A percentile compares a stretch with the other conserved stretches of the same genome.
Conservation (phyloP, 2,113 vertebrate genomes). For the Nycticryphes semicollaris region DNA sequence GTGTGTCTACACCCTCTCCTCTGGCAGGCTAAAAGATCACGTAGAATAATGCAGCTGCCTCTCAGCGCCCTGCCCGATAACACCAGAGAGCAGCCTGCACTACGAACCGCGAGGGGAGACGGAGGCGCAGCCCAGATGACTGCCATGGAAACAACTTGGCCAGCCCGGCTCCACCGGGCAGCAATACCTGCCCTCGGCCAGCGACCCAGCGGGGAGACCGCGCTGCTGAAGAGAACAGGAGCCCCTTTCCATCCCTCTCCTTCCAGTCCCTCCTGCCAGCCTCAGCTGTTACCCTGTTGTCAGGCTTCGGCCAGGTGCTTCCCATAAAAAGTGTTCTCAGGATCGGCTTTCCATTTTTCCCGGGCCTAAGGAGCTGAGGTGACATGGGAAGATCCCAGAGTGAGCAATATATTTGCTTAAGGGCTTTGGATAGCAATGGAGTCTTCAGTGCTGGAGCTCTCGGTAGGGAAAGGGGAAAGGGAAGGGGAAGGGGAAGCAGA, state of each 20-base stretch:
- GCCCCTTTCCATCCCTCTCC: not conserved
- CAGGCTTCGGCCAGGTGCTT: conserved; percentile 13
- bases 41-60: not conserved
- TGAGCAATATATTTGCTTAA: not conserved
- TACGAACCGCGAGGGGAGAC: not conserved
- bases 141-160: conserved; percentile 8
- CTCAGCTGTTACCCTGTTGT: not conserved
- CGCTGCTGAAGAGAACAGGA: not conserved
- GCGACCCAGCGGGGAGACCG: not conserved
- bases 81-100: not conserved
- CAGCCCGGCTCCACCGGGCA: not conserved
- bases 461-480: not conserved
- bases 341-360: not conserved
- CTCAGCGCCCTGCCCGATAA: not conserved
- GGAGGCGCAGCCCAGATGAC: not conserved
- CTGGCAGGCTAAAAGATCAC: not conserved
- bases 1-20: not conserved
- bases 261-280: conserved; percentile 9
- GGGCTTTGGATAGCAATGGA: not conserved
- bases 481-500: not conserved
- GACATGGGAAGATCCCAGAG: not conserved
- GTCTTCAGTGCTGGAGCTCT: not conserved
- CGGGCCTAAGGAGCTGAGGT: not conserved
- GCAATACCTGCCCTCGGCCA: conserved; percentile 29
- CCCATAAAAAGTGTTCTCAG: not conserved